Evolutionary conservation across 2,888 invertebrate genomes (phyloP).

Genomic region (Rhagonycha fulva): DNA sequence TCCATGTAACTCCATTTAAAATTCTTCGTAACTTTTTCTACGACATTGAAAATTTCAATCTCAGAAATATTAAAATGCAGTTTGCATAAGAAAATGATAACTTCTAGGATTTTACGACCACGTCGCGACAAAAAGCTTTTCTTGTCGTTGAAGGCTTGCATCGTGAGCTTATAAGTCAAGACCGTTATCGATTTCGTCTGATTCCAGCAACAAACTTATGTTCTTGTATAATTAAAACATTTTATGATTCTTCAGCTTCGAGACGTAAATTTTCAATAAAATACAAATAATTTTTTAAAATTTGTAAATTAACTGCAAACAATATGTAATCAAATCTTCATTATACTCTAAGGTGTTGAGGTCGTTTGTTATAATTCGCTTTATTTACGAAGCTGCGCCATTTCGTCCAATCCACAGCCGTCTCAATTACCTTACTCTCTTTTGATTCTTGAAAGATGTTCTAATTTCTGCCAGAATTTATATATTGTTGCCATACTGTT

Average conservation of each 20-base stretch:
- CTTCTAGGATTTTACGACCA: not conserved
- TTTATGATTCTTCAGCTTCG: not conserved
- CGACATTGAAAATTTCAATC: not conserved
- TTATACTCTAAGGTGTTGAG: too few species aligned
- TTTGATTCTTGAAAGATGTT: too few species aligned
- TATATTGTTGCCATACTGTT: too few species aligned
- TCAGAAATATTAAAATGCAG: not conserved
- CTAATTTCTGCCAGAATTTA: too few species aligned
- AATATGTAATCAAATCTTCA: too few species aligned
- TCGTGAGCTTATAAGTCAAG: not conserved
- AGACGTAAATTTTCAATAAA: not conserved
- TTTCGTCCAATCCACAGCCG: too few species aligned
- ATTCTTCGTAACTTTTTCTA: not conserved
- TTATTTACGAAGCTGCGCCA: too few species aligned
- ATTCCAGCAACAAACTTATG: not conserved
- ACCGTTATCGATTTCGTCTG: not conserved
- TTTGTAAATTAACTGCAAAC: too few species aligned
- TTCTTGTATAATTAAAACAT: not conserved
- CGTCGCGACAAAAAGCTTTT: conserved; percentile 2
- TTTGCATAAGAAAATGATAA: not conserved
- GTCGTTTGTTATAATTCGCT: too few species aligned
- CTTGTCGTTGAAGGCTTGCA: not conserved
- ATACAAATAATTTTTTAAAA: too few species aligned
- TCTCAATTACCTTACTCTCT: too few species aligned
- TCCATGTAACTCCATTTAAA: not conserved